Evolutionary conservation across 2,888 invertebrate genomes (phyloP).

Genomic region (Spilarctia lutea): DNA sequence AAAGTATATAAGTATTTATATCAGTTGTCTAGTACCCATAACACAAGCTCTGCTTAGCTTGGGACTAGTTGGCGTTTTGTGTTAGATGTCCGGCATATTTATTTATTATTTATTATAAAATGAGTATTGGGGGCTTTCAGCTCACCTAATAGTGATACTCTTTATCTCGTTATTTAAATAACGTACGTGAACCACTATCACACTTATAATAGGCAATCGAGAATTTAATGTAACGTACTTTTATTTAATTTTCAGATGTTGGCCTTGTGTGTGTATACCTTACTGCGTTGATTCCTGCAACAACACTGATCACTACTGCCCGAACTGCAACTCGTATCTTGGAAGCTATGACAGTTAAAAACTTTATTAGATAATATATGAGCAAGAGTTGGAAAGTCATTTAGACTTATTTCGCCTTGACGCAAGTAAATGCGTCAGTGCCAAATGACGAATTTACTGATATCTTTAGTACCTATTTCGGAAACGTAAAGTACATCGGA

Average conservation of each 20-base stretch:
- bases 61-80: no score
- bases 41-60: no score
- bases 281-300: conserved; percentile 86
- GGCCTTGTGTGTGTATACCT: conserved; percentile 85
- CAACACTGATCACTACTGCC: conserved; percentile 85
- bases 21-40: no score
- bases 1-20: no score
- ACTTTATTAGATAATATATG: background rate
- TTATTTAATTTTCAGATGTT: conserved; percentile 68
- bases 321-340: conserved; percentile 83
- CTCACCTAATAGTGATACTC: background rate
- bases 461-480: background rate
- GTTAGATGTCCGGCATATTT: no score
- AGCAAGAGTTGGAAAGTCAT: background rate
- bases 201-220: background rate
- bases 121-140: background rate
- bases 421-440: background rate
- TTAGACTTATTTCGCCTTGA: background rate
- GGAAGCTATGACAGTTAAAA: conserved; percentile 67
- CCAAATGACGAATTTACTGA: background rate
- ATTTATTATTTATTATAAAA: no score
- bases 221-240: background rate
- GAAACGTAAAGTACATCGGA: background rate
- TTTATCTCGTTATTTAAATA: background rate
- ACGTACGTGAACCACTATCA: background rate